Percentiles rank a stretch among this genome's conserved stretches.
phyloP scores from a whole-genome alignment of 2,113 vertebrate species.

The Alethe castanea region DNA sequence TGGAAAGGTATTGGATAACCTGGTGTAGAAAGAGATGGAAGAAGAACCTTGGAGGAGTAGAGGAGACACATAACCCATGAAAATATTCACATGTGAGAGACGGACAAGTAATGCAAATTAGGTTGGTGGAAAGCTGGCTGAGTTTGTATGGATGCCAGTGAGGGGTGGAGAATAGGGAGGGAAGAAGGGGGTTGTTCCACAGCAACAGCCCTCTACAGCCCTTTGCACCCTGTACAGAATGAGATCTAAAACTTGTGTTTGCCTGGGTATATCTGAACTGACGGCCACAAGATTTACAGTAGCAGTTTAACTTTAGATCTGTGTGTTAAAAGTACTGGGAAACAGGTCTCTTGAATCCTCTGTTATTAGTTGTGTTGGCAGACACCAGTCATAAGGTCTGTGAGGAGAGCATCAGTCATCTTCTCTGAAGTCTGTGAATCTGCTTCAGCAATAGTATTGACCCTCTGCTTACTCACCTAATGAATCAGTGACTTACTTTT shows the following conservation, averaged over 20 bases:
- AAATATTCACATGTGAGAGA: background rate
- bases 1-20: background rate
- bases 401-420: background rate
- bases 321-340: background rate
- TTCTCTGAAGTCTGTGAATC: background rate
- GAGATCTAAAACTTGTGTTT: background rate
- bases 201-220: background rate
- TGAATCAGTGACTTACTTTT: background rate
- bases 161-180: background rate
- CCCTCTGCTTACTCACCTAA: background rate
- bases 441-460: background rate
- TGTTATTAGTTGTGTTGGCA: background rate
- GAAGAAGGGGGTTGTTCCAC: background rate
- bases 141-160: background rate
- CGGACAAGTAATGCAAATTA: background rate
- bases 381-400: background rate
- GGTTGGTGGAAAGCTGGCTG: background rate
- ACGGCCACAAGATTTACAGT: background rate
- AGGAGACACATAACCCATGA: background rate
- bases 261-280: background rate
- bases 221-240: rapidly evolving
- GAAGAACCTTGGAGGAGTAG: background rate
- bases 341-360: background rate
- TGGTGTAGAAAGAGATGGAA: background rate
- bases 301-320: background rate